These are phyloP conservation scores for Muscicapa comitata DNA, from an alignment of 2,797 vertebrate genomes.

Conservation along the genomic window DNA sequence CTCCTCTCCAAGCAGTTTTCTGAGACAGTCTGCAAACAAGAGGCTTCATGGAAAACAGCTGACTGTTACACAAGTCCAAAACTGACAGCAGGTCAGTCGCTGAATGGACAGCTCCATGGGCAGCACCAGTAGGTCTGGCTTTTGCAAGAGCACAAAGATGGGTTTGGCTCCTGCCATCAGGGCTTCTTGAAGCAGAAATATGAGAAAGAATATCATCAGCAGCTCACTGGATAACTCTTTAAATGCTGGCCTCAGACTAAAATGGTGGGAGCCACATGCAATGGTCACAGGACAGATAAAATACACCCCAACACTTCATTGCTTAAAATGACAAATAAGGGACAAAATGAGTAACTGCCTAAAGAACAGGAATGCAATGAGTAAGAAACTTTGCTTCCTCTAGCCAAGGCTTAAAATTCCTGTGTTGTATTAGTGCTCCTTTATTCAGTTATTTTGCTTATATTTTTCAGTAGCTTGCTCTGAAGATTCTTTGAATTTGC, in stretches of 20 bases:
- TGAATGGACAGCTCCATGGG: background rate
- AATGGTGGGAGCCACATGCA: accelerated
- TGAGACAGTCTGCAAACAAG: background rate
- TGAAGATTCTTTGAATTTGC: background rate
- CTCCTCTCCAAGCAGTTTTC: background rate
- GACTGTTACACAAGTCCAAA: background rate
- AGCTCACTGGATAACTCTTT: background rate
- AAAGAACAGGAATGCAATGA: background rate
- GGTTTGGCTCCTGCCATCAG: background rate
- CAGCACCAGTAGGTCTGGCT: background rate
- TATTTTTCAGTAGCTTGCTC: background rate
- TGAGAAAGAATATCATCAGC: background rate
- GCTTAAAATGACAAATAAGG: background rate
- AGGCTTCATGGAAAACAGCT: background rate
- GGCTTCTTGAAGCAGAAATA: background rate
- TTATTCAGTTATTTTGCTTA: background rate
- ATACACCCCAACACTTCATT: background rate
- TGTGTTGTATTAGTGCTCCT: background rate
- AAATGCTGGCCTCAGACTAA: background rate
- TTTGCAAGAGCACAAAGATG: background rate
- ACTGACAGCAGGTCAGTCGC: accelerated
- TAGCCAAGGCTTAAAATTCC: background rate
- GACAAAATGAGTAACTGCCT: background rate
- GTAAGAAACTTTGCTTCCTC: background rate
- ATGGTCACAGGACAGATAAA: background rate